Base-by-base conservation (phyloP, 1,140 invertebrate genomes). In the Whitmania pigra region DNA sequence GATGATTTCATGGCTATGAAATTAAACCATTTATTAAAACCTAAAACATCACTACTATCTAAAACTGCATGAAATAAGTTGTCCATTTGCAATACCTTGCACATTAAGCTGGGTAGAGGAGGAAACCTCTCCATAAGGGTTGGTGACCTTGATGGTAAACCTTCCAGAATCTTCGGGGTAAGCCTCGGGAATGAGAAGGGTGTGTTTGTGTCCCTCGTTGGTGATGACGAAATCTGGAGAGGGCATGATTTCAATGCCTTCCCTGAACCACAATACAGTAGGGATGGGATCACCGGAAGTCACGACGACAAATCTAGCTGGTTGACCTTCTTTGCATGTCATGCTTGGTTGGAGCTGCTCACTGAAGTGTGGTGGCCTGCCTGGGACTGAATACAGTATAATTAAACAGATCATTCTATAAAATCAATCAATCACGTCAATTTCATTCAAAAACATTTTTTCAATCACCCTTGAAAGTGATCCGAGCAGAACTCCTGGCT, bases 161-260 rank as follows among this genome's bases (percentile, higher is more conserved):
- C 85, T 86, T 54, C 90, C 90, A 53, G 83, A 82, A 76, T 86
- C 84, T 77, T 85, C 83, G 60, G 75, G 79, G 77, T 80, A 82
- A 25, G 80, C 81, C 73, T 82, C 80, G 36, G 80, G 81, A 68
- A 82, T 82, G 75, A 79, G 78, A 29, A 85, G 77, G 9, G 78
- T 77, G 75, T 82, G 81, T n/a, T 79, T 69, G 69, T 81, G 78
- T 25, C 79, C 81, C 69, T 82, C 80, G 73, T 80, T 78, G 69
- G 77, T 78, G 73, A 79, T 80, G 76, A 80, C 82, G 79, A 80
- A 85, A 77, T 79, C 82, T 73, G 79, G 82, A 69, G 77, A 81
- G 72, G 78, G 81, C 75, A 77, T 74, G 22, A 82, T 76, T 55
- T 78, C 74, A 31, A 77, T 73, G 13, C 83, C 83, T 73, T 85